phyloP scores from a whole-genome alignment of 2,113 vertebrate species.

The Lasiurus borealis region DNA sequence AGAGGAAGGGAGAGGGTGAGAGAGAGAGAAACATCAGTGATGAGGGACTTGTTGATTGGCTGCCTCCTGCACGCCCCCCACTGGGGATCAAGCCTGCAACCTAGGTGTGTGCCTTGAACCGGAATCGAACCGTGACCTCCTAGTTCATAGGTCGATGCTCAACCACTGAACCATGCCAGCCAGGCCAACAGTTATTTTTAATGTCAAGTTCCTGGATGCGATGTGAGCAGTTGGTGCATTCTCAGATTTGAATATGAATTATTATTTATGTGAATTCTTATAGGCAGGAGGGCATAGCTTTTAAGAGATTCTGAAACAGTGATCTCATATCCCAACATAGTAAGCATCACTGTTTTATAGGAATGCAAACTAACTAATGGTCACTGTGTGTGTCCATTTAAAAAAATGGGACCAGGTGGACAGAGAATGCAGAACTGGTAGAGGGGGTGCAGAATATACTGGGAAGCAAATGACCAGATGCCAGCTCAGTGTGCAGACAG shows the following conservation, averaged over 20 bases:
- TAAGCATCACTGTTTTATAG: slow-evolving; percentile 33
- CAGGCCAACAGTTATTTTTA: not conserved
- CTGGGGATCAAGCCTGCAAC: not conserved
- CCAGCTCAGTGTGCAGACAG: not conserved
- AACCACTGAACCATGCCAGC: not conserved
- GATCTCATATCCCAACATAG: not conserved
- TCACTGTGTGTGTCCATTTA: not conserved
- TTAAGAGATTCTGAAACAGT: not conserved
- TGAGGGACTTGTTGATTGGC: not conserved
- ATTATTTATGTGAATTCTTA: not conserved
- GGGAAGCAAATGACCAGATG: not conserved
- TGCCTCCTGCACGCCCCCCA: too few relatives aligned
- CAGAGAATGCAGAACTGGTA: not conserved
- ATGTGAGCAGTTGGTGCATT: not conserved
- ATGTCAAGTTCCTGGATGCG: not conserved
- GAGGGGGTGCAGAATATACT: not conserved
- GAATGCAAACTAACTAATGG: not conserved
- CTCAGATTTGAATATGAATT: not conserved
- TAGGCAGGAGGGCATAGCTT: not conserved
- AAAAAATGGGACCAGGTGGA: not conserved
- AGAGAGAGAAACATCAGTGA: not conserved
- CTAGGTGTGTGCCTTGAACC: not conserved
- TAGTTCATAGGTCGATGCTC: not conserved
- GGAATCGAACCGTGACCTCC: not conserved
- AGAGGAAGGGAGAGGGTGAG: not conserved